Percentiles rank a stretch among this genome's conserved stretches.
Conservation (phyloP, 2,113 vertebrate genomes). For the Lonchura striata region DNA sequence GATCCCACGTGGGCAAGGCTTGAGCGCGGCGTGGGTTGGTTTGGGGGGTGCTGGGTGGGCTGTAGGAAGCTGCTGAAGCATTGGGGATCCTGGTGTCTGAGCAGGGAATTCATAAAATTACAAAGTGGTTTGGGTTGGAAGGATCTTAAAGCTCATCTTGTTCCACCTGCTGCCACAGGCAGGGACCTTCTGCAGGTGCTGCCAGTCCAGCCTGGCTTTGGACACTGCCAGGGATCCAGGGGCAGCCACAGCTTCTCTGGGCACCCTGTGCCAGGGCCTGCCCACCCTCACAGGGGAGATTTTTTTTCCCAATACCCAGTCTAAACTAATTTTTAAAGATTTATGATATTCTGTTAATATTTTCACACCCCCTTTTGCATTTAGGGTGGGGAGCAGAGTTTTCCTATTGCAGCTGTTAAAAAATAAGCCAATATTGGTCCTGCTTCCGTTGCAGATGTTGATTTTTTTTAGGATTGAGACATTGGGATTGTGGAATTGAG, state of each 20-base stretch:
- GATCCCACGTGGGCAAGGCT: neutral
- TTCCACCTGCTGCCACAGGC: neutral
- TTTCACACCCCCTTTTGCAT: fast-evolving
- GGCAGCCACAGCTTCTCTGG: neutral
- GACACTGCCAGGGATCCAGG: neutral
- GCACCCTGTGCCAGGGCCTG: neutral
- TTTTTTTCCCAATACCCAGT: neutral
- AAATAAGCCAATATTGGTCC: neutral
- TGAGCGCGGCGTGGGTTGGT: fast-evolving
- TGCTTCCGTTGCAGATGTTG: neutral
- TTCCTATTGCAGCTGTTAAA: neutral
- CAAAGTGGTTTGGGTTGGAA: neutral
- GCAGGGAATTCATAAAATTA: neutral
- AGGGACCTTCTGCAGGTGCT: neutral
- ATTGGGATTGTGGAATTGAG: neutral
- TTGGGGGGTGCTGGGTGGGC: fast-evolving
- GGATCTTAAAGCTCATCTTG: neutral
- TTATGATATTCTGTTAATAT: neutral
- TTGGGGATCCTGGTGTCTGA: neutral
- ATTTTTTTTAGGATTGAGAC: neutral
- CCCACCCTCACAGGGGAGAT: neutral
- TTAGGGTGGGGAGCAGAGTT: fast-evolving
- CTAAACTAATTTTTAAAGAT: neutral
- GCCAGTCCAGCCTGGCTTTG: neutral
- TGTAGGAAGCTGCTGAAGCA: neutral